Evolutionary conservation across 2,113 vertebrate species (phyloP), one percentile per base, ranked within the genome.

Genomic region (Pogonocichla stellata): DNA sequence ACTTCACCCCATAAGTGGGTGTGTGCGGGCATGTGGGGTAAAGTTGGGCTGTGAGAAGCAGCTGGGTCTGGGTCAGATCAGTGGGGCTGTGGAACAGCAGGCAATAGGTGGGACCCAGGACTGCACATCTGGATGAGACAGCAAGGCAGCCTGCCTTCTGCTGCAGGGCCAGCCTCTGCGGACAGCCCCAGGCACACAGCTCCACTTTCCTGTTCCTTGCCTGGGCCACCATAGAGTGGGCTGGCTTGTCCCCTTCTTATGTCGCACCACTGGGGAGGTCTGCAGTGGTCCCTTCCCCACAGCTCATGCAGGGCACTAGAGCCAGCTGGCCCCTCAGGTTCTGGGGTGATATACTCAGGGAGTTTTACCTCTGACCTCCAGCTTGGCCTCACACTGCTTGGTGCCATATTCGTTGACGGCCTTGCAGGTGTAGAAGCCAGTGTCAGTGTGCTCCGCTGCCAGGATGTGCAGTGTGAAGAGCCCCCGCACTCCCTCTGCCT

Each of bases 371-470:
- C 98, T 98, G 80, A 99, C 99, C 81, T 99, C 98, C 96, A 99
- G 98, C 90, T 97, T 99, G 90, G 98, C 98, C 91, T 99, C 99
- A 4, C 99, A 99, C 94, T 99, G 99, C 97, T 99, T 98, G 23
- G 98, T 99, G 65, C 99, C 99, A 7, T 99, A 99, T 92, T 99
- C 99, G 1, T 99, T 99, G 86, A 99, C 99, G 1, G 99, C 99
- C 97, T 99, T 99, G 97, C 99, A 99, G 77, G 98, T 99, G 96
- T 99, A 99, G 96, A 99, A 97, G 80, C 99, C 99, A 0, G 98
- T 97, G 26, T 99, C 99, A 0, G 98, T 98, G 57, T 98, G 98
- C 95, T 98, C 97, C 0, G 98, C 98, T 0, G 98, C 98, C 95
- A 98, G 98, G 92, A 99, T 99, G 69, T 97, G 98, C 96, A 99